phyloP scores from a whole-genome alignment of 92 coral and sea anemone species.

The Hydrozoanthus gracilis region DNA sequence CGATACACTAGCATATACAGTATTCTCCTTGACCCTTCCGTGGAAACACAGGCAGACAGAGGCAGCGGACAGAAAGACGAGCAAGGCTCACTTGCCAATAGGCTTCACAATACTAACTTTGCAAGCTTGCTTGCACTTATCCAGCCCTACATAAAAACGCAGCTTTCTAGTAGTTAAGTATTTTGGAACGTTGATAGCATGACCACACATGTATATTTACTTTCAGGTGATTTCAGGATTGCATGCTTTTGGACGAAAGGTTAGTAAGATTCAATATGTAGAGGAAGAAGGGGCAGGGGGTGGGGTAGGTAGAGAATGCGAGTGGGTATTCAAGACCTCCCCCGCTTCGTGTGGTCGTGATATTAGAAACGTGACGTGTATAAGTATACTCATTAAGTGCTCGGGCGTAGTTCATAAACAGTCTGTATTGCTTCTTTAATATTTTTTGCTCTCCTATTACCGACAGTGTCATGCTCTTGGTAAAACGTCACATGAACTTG shows the following conservation, averaged over 20 bases:
- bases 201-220: background rate
- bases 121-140: too few species aligned
- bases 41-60: too few species aligned
- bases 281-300: too few species aligned
- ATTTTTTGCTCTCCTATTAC: background rate
- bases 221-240: constrained; percentile 81
- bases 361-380: background rate
- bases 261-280: constrained; percentile 38
- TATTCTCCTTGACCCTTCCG: too few species aligned
- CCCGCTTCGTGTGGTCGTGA: background rate
- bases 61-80: too few species aligned
- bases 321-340: background rate
- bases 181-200: background rate
- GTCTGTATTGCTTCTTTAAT: too few species aligned
- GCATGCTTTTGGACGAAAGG: constrained; percentile 92
- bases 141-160: background rate
- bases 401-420: background rate
- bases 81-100: too few species aligned
- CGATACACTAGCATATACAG: too few species aligned
- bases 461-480: constrained; percentile 54
- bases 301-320: too few species aligned
- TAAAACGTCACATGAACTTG: constrained; percentile 49
- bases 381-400: background rate
- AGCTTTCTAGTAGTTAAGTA: background rate
- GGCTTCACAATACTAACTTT: too few species aligned